Evolutionary conservation across 35 echinoderm and acorn worm genomes (phyloP), one percentile per base, ranked within the genome.

Genomic region (Nesometra sesokonis): DNA sequence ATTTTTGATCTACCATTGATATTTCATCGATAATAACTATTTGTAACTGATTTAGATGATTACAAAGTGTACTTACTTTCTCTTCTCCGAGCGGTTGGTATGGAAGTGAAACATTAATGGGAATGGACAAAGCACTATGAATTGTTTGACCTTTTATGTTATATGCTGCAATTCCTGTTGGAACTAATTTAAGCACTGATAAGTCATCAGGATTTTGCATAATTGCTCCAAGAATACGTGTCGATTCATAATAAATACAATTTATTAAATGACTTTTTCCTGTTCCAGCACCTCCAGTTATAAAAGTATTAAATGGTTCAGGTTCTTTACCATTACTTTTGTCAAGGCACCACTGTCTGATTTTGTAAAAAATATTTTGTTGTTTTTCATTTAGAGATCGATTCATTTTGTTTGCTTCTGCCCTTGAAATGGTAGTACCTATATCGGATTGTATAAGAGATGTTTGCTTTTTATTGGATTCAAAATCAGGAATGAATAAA

Each of bases 301-400:
- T 33, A 88, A 91, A 94, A 23, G 91, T 77, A 91, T 94, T 82
- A 79, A 94, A 94, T 85, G 93, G 93, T 88, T 47, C 34, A 34
- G 86, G 57, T 35, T 77, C 77, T 37, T 91, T 77, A 47, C 79
- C 78, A 57, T 77, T 87, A 29, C 79, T 77, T 91, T 95, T 91
- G 2, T 89, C 34, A 0, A 78, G 15, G 52, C 89, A 88, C 90
- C 90, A 95, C 35, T 88, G 39, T 32, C 32, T 34, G 35, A 90
- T 36, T 33, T 90, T 40, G 27, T 84, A 32, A 93, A 91, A 94
- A 1, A 89, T 32, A 43, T 91, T 32, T 57, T 32, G 35, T 36
- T 94, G 88, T 35, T 91, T 82, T 32, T 82, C 21, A 86, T 95
- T 95, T 32, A 94, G 23, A 78, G 83, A 88, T 85, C 82, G 87